Base-by-base conservation (phyloP, 2,797 vertebrate species). In the Smutsia gigantea region DNA sequence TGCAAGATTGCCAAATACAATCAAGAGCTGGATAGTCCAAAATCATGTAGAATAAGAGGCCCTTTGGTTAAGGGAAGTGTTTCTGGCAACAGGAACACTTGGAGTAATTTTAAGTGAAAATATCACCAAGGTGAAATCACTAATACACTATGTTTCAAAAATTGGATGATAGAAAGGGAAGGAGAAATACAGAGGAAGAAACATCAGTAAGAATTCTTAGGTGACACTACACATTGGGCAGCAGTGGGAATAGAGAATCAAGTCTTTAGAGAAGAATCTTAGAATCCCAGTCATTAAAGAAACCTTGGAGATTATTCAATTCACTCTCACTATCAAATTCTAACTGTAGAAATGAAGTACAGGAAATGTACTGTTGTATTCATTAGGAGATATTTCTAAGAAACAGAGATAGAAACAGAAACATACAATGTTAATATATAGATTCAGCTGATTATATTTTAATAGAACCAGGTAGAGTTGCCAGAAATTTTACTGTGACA, bases 21-120 rank as follows among this genome's bases (percentile, higher is more conserved):
- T 14, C 79, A 90, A 92, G 27, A 84, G 14, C 55, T 87, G 64
- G 14, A 59, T 81, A 89, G 39, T 71, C 46, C 64, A 84, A 87
- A 89, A 93, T 92, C 17, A 95, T 77, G 57, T 42, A 90, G 53
- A 95, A 84, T 53, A 78, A 71, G 29, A 63, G 69, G 12, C 4
- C 7, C 10, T 95, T 95, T 71, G 75, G 11, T 92, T 96, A 89
- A 87, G 37, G 51, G 37, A 88, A 87, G 19, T 11, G 2, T 59
- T 66, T 90, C 69, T 96, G 68, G 31, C 4, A 63, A 86, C 2
- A 94, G 42, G 63, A 93, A 75, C 17, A 57, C 3, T 7, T 72
- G 27, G 37, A 82, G 27, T 53, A 64, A 90, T 91, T 63, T 86
- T 69, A 82, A 83, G 27, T 10, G 37, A 19, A 63, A 69, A 86